These are phyloP conservation scores for Troilus luridus DNA, from an alignment of 2,888 invertebrate genomes.

Conservation along the genomic window DNA sequence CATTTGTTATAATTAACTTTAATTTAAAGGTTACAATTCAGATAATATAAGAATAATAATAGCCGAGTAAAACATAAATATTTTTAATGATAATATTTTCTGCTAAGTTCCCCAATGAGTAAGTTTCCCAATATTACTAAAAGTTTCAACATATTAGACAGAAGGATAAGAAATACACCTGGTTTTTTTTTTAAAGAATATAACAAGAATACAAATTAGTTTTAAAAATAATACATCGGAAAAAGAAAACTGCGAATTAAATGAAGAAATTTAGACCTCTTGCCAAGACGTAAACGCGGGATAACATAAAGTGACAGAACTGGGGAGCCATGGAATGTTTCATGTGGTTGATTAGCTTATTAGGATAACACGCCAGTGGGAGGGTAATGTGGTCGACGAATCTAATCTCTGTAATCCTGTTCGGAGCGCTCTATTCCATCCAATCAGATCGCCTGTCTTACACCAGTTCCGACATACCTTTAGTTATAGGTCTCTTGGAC, in stretches of 20 bases:
- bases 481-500: background rate
- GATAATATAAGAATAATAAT: no score
- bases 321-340: conserved; percentile 13
- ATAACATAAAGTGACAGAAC: conserved; percentile 2
- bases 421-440: background rate
- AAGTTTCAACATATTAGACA: no score
- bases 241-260: background rate
- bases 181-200: no score
- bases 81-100: no score
- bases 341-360: conserved; percentile 24
- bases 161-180: no score
- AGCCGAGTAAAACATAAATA: no score
- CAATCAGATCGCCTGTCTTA: conserved; percentile 21
- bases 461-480: background rate
- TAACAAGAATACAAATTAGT: no score
- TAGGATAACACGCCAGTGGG: conserved; percentile 2
- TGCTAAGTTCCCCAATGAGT: no score
- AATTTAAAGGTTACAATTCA: no score
- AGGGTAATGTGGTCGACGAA: conserved; percentile 23
- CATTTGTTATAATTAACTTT: no score
- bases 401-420: conserved; percentile 9
- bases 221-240: background rate
- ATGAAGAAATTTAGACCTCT: background rate
- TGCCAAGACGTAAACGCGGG: background rate
- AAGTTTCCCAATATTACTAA: no score